Evolutionary conservation across 2,797 vertebrate species (phyloP), one percentile per base, ranked within the genome.

Genomic region (Lemur catta): DNA sequence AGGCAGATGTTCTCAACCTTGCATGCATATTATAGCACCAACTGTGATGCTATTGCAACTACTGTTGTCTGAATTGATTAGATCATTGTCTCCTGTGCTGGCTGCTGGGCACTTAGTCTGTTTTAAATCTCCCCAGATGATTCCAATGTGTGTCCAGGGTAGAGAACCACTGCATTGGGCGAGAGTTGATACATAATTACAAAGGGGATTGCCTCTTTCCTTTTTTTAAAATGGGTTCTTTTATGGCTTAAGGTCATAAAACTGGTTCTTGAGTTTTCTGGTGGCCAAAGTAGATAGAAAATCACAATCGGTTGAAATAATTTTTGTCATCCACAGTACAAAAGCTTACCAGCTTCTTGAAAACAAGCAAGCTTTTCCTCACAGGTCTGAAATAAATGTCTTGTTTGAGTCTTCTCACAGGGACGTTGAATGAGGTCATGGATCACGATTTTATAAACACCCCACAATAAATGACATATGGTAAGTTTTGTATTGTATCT

Each of bases 231-330:
- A 71, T 55, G 18, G 4, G 15, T 90, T 74, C 35, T 95, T 94
- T 95, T 67, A 86, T 50, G 52, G 22, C 35, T 48, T 71, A 90
- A 35, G 52, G 85, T 4, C 72, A 78, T 78, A 90, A 92, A 87
- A 72, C 84, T 55, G 24, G 72, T n/a, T 91, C 46, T 9, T 9
- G 33, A 74, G 48, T 94, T 87, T 94, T 81, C 76, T 84, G 75
- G 89, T 79, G 71, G 75, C 80, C 93, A 84, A 75, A 87, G 69
- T 57, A 79, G 96, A 78, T 20, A 91, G 86, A 59, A 88, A 93
- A 96, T 24, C 24, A 93, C 5, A 43, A 78, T 82, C 43, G 65
- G 41, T 33, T 71, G 75, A 92, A 84, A 95, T n/a, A 35, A 41
- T 84, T 43, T 38, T 74, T 88, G 20, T 86, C 46, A 89, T 75